These are phyloP conservation scores for Pentalonia nigronervosa DNA, from an alignment of 1,140 invertebrate genomes.

Conservation along the genomic window DNA sequence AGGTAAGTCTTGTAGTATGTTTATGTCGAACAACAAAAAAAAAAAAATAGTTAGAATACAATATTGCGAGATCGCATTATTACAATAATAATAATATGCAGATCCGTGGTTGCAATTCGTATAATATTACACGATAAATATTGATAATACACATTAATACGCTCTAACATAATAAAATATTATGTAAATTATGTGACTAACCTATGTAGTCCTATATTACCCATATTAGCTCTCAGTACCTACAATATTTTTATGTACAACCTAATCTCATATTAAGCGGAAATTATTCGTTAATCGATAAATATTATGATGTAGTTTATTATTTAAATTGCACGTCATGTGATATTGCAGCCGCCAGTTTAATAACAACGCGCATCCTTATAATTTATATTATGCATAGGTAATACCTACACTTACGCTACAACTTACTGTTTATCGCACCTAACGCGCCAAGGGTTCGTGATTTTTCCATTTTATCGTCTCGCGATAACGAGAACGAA, in stretches of 20 bases:
- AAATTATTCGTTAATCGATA: not conserved
- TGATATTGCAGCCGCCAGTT: not conserved
- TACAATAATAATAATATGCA: not conserved
- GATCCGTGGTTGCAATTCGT: not conserved
- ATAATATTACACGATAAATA: not conserved
- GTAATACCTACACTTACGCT: not conserved
- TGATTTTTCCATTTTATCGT: not conserved
- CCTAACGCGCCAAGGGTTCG: not conserved
- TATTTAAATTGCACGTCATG: not conserved
- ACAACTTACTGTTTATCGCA: not conserved
- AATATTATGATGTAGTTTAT: not conserved
- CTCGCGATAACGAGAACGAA: not conserved
- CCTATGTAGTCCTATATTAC: not conserved
- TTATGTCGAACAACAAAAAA: not conserved
- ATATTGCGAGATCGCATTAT: not conserved
- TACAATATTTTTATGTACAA: not conserved
- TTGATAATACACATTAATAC: not conserved
- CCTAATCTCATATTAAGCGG: not conserved
- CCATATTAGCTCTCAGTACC: no score
- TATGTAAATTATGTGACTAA: not conserved
- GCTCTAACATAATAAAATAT: not conserved
- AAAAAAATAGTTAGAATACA: not conserved
- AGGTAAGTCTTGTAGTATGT: no score
- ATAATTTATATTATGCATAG: not conserved
- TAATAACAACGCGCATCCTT: not conserved